phyloP scores from a whole-genome alignment of 1,140 invertebrate species.

The Ceratosolen fusciceps region DNA sequence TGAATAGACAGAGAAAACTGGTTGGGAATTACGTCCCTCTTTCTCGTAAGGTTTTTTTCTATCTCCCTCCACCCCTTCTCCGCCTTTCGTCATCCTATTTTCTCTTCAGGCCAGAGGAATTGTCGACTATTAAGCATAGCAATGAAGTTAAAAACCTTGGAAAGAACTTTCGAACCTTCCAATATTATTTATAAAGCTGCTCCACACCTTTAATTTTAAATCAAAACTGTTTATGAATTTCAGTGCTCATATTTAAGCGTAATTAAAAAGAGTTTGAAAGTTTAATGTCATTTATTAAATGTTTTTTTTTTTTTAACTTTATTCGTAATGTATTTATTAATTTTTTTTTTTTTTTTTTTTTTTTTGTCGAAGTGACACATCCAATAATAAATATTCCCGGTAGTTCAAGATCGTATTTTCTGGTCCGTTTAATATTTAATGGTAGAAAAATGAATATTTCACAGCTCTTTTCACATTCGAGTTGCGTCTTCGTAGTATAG shows the following conservation, averaged over 20 bases:
- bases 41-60: neutral
- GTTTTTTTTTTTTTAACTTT: too few species aligned
- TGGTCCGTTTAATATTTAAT: neutral
- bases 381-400: neutral
- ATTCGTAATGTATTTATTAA: too few species aligned
- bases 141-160: too few species aligned
- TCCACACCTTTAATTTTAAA: too few species aligned
- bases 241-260: too few species aligned
- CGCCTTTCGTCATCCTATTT: neutral
- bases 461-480: neutral
- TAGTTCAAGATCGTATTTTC: neutral
- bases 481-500: neutral
- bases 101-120: neutral
- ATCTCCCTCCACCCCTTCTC: neutral
- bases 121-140: neutral
- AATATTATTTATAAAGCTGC: too few species aligned
- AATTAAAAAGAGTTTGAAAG: too few species aligned
- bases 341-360: too few species aligned
- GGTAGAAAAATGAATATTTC: neutral
- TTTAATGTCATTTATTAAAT: too few species aligned
- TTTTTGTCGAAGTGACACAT: too few species aligned
- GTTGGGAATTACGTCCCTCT: conserved; percentile 12
- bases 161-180: too few species aligned
- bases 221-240: too few species aligned
- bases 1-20: conserved; percentile 43